A percentile compares a stretch with the other conserved stretches of the same genome.
Evolutionary conservation across 2,113 vertebrate species (phyloP).

Genomic region (Collichthys lucidus): DNA sequence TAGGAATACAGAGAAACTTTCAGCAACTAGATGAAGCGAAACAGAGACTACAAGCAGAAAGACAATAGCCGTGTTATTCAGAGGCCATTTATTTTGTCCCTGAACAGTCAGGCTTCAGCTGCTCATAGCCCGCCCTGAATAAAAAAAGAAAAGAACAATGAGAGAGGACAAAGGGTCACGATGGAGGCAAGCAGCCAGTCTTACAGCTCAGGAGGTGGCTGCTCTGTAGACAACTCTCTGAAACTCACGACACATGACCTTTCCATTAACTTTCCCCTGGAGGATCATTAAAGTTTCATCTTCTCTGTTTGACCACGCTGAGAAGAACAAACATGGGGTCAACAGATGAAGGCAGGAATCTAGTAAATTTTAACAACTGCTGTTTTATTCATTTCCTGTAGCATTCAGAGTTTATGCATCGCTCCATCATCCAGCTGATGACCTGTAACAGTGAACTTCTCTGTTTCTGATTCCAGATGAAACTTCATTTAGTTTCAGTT

Average conservation of each 20-base stretch:
- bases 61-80: neutral
- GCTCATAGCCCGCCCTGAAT: conserved; percentile 20
- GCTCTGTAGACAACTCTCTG: neutral
- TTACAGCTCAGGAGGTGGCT: conserved; percentile 2
- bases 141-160: neutral
- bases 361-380: neutral
- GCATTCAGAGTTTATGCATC: neutral
- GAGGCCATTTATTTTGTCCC: conserved; percentile 43
- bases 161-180: conserved; percentile 3
- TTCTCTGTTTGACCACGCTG: neutral
- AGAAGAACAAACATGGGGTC: neutral
- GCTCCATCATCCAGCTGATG: neutral
- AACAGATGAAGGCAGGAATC: neutral
- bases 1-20: neutral
- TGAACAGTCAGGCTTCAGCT: conserved; percentile 21
- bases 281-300: conserved; percentile 1
- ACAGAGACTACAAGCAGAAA: neutral
- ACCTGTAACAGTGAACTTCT: neutral
- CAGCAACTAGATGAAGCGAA: neutral
- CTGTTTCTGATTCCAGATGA: neutral
- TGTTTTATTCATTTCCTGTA: neutral
- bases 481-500: neutral
- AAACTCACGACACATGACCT: conserved; percentile 28
- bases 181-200: conserved; percentile 3
- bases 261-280: conserved; percentile 7